These are phyloP conservation scores for Chromobotia macracanthus DNA, from an alignment of 2,797 vertebrate species.

Conservation along the genomic window DNA sequence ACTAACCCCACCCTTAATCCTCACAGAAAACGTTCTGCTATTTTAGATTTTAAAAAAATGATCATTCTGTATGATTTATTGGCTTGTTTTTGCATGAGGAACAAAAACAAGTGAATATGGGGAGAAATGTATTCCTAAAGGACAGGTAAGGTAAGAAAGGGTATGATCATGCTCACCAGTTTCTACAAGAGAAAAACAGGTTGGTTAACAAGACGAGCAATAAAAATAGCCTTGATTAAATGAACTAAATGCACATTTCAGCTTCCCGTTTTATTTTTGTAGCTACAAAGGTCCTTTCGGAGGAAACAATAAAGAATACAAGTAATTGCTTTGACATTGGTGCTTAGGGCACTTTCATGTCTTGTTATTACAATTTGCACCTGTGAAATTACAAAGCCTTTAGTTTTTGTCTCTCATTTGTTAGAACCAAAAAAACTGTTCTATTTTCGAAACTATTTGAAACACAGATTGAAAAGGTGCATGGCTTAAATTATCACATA, in stretches of 20 bases:
- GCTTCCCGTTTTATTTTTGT: conserved; percentile 22
- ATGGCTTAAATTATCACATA: background rate
- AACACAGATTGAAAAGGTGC: background rate
- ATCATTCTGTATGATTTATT: too few species aligned
- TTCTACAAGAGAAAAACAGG: conserved; percentile 45
- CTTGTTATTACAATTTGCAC: conserved; percentile 13
- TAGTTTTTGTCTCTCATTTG: background rate
- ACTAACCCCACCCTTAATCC: too few species aligned
- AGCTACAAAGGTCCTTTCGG: background rate
- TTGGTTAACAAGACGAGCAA: background rate
- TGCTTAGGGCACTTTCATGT: background rate
- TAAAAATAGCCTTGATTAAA: background rate
- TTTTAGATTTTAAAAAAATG: too few species aligned
- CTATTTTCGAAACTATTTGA: background rate
- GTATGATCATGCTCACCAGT: conserved; percentile 13
- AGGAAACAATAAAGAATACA: conserved; percentile 14
- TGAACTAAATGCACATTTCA: background rate
- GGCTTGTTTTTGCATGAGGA: too few species aligned
- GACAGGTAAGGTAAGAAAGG: too few species aligned
- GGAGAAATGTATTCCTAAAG: too few species aligned
- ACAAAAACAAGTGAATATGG: too few species aligned
- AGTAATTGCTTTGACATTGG: conserved; percentile 8
- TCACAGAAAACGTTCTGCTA: too few species aligned
- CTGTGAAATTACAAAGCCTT: conserved; percentile 10
- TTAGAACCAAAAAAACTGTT: background rate